Conservation (phyloP, 2,113 vertebrate genomes). For the Leiothrix lutea region DNA sequence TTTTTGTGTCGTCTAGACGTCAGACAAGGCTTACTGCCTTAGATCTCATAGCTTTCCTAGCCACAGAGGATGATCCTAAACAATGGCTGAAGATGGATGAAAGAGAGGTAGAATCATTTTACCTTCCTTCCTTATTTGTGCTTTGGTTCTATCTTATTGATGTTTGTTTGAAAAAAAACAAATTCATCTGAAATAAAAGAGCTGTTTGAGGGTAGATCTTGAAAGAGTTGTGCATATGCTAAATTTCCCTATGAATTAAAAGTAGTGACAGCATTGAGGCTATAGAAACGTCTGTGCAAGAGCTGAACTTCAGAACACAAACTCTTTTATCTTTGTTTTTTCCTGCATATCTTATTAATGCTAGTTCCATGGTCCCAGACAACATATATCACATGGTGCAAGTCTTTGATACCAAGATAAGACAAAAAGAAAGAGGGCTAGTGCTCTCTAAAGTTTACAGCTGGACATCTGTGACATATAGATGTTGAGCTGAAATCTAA, state of each 20-base stretch:
- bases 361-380: neutral
- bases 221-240: neutral
- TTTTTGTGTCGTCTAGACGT: slow-evolving; percentile 96
- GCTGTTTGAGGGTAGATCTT: neutral
- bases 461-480: neutral
- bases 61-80: slow-evolving; percentile 96
- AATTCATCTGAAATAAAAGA: neutral
- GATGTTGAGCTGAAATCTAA: neutral
- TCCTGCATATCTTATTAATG: neutral
- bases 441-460: slow-evolving; percentile 13
- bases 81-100: slow-evolving; percentile 99
- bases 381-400: neutral
- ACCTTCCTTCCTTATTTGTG: neutral
- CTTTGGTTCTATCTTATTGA: neutral
- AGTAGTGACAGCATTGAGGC: neutral
- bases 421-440: neutral
- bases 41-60: slow-evolving; percentile 94
- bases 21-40: slow-evolving; percentile 96
- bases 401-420: slow-evolving; percentile 44
- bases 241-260: neutral
- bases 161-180: neutral
- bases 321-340: slow-evolving; percentile 34
- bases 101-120: slow-evolving; percentile 82
- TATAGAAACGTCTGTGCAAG: neutral
- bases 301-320: neutral